These are phyloP conservation scores for Chorisops tibialis DNA, from an alignment of 2,888 invertebrate genomes.

Conservation along the genomic window DNA sequence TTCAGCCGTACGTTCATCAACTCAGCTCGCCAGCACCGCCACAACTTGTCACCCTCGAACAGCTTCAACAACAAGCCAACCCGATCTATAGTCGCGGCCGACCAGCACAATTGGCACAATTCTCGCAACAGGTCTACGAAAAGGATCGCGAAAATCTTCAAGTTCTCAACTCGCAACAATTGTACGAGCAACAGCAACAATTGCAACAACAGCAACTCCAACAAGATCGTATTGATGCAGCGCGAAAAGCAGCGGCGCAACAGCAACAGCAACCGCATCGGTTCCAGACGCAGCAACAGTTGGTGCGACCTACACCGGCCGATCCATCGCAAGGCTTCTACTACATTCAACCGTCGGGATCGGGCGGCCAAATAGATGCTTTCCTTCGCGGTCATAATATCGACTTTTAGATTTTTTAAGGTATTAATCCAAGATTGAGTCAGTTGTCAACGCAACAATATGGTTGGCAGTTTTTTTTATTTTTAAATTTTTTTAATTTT, in stretches of 20 bases:
- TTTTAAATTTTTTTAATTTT: neutral
- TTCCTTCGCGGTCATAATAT: conserved; percentile 72
- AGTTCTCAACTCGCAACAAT: conserved; percentile 63
- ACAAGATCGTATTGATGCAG: conserved; percentile 57
- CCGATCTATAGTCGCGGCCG: conserved; percentile 39
- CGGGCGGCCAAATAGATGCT: conserved; percentile 71
- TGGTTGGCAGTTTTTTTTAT: conserved; percentile 13
- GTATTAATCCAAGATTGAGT: conserved; percentile 11
- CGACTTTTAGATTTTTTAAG: conserved; percentile 54
- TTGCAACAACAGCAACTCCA: conserved; percentile 65
- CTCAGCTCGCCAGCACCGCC: conserved; percentile 50
- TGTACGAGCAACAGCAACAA: conserved; percentile 66
- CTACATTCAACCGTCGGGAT: conserved; percentile 58
- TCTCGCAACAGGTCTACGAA: conserved; percentile 51
- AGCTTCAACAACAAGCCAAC: conserved; percentile 54
- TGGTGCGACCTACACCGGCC: conserved; percentile 36
- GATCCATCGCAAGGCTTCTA: conserved; percentile 54
- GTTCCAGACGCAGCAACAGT: conserved; percentile 44
- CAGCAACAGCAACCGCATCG: conserved; percentile 37
- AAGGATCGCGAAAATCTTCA: conserved; percentile 61
- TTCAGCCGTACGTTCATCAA: conserved; percentile 70
- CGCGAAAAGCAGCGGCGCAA: conserved; percentile 53
- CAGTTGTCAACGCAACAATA: conserved; percentile 14
- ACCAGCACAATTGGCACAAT: conserved; percentile 34
- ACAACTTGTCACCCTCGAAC: conserved; percentile 60